Base-by-base conservation (phyloP, 2,797 vertebrate genomes). In the Microctenopoma lineatum region DNA sequence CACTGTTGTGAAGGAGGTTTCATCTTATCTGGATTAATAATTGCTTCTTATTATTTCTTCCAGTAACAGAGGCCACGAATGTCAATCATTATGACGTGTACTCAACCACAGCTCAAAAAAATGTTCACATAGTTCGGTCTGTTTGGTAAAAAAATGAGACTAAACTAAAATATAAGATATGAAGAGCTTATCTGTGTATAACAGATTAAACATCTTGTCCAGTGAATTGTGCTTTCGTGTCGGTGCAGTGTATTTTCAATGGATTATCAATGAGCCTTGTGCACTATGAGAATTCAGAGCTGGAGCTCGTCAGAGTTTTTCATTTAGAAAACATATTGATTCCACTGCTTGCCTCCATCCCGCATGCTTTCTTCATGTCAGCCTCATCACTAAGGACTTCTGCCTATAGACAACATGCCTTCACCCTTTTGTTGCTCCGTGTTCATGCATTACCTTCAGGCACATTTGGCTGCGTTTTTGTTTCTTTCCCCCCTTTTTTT, bases 191-290 rank as follows among this genome's bases (percentile, higher is more conserved):
- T 25, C 18, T 21, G 15, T 5, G 16, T 47, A 46, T 57, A 61
- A n/a, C 42, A 36, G 29, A 4, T 39, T 36, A 44, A 9, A 47
- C 14, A 3, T 41, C 56, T 10, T 25, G 34, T 72, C n/a, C 64
- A 56, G 15, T 54, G 50, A 60, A 32, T 48, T 48, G 42, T 55
- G 46, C 36, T 66, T 53, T 36, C 41, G 41, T 50, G 67, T 57
- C 51, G 68, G 47, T 66, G 13, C 34, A n/a, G 34, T 62, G 54
- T 58, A 34, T 63, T 80, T 55, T 77, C 79, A 80, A n/a, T 74
- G 80, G 82, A 83, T 79, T 81, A 52, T 87, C 84, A 80, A 84
- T 86, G 84, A 86, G 83, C 78, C 77, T 68, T 48, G 50, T 75
- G 61, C 29, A 80, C 5, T 47, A 32, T 58, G 27, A 25, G 14